Base-by-base conservation (phyloP, 2,797 vertebrate species). In the Phoebastria nigripes region DNA sequence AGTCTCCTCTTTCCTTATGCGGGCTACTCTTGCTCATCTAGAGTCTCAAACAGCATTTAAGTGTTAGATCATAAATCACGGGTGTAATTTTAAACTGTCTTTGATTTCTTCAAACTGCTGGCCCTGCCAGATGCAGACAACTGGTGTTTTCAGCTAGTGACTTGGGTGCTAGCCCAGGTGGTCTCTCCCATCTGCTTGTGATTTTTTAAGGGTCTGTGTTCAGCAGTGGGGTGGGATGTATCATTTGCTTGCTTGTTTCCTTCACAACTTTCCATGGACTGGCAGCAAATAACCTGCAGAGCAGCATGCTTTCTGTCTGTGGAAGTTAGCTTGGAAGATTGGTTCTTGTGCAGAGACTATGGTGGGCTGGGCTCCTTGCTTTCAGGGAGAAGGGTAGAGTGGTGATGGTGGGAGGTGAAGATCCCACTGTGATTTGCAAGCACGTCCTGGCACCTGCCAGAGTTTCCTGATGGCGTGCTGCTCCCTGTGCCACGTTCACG, bases 401-500 rank as follows among this genome's bases (percentile, higher is more conserved):
- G 44, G 21, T 51, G 39, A 20, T 73, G 41, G 80, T 78, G 61
- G 55, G 29, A 83, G 25, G 4, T 65, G 39, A 61, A 66, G 37
- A 49, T 76, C 44, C 33, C 21, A 16, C 41, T 1, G 4, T 1
- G 5, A 24, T 70, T 55, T 3, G 4, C 22, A 63, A 56, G 31
- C 15, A 44, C 8, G 1, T 82, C 22, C 24, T 52, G 56, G 31
- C 37, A 87, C 18, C 28, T 62, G 19, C 52, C 25, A 46, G 62
- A 80, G 61, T 39, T 85, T 44, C 41, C 47, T 82, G 42, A 42
- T 20, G 35, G n/a, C 0, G 0, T 3, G 4, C 69, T 77, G 55
- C 25, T 93, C 24, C 37, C 73, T 0, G 0, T 51, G 51, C 47
- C 41, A 9, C 0, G 0, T 62, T 62, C 13, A 1, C 13, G 33